Evolutionary conservation across 2,797 vertebrate species (phyloP).

Genomic region (Pantherophis alleghaniensis): DNA sequence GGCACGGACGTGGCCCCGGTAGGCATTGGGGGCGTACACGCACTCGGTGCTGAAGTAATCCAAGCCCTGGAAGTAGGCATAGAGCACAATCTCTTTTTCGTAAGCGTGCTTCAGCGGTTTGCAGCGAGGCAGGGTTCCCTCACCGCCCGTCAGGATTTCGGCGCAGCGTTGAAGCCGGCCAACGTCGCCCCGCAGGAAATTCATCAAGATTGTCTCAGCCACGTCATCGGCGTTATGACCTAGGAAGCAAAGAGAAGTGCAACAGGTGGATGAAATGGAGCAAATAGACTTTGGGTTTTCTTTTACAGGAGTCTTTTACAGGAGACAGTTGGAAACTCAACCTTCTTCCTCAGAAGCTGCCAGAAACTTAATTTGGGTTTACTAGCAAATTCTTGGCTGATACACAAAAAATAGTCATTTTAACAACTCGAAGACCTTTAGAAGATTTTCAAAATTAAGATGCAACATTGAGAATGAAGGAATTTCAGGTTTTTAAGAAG

Average conservation of each 20-base stretch:
- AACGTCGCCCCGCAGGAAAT: conserved; percentile 86
- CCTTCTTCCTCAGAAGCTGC: not conserved
- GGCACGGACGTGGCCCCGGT: conserved; percentile 82
- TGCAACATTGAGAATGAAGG: not conserved
- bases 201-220: conserved; percentile 89
- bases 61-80: conserved; percentile 88
- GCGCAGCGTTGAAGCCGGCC: conserved; percentile 80
- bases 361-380: not conserved
- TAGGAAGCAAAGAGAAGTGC: conserved; percentile 36
- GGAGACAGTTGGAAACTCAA: not conserved
- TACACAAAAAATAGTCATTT: not conserved
- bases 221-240: conserved; percentile 89
- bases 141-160: conserved; percentile 71
- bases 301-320: too few species aligned
- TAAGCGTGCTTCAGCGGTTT: conserved; percentile 88
- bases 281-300: too few species aligned
- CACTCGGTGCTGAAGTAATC: conserved; percentile 93
- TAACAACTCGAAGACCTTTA: not conserved
- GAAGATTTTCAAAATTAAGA: not conserved
- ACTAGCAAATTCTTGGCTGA: not conserved
- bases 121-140: conserved; percentile 83
- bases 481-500: not conserved
- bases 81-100: conserved; percentile 93
- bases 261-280: not conserved
- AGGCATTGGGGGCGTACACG: conserved; percentile 90